A percentile compares a stretch with the other conserved stretches of the same genome.
Evolutionary conservation across 2,888 invertebrate genomes (phyloP).

Genomic region (Conops quadrifasciatus): DNA sequence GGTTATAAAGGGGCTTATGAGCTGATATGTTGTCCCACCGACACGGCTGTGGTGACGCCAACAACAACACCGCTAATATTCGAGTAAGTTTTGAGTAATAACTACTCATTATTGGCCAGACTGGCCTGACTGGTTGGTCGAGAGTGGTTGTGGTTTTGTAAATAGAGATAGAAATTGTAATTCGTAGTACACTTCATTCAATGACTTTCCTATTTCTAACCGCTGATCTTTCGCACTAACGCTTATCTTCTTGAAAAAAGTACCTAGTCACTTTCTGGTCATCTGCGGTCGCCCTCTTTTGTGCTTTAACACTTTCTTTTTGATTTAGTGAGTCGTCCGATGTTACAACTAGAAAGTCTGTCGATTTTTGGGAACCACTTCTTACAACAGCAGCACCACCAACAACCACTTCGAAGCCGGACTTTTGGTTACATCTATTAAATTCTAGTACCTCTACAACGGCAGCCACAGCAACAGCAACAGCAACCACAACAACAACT

Average conservation of each 20-base stretch:
- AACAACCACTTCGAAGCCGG: slow-evolving; percentile 38
- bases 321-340: slow-evolving; percentile 21
- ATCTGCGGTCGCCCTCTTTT: background rate
- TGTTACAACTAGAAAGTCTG: background rate
- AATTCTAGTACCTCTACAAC: slow-evolving; percentile 30
- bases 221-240: slow-evolving; percentile 10
- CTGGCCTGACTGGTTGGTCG: background rate
- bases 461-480: slow-evolving; percentile 39
- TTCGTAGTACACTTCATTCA: background rate
- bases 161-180: background rate
- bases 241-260: background rate
- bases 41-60: slow-evolving; percentile 5
- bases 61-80: slow-evolving; percentile 7
- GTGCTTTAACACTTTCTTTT: slow-evolving; percentile 17
- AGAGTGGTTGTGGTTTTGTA: slow-evolving; percentile 17
- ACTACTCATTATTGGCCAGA: background rate
- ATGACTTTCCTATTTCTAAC: slow-evolving; percentile 1
- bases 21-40: slow-evolving; percentile 56
- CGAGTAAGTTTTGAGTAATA: slow-evolving; percentile 16
- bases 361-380: slow-evolving; percentile 4
- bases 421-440: slow-evolving; percentile 39
- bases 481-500: slow-evolving; percentile 39
- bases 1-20: slow-evolving; percentile 49
- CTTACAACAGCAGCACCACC: slow-evolving; percentile 31
- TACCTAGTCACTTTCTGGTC: background rate